A percentile compares a stretch with the other conserved stretches of the same genome.
Evolutionary conservation across 2,113 vertebrate species (phyloP).

Genomic region (Irena cyanogastra): DNA sequence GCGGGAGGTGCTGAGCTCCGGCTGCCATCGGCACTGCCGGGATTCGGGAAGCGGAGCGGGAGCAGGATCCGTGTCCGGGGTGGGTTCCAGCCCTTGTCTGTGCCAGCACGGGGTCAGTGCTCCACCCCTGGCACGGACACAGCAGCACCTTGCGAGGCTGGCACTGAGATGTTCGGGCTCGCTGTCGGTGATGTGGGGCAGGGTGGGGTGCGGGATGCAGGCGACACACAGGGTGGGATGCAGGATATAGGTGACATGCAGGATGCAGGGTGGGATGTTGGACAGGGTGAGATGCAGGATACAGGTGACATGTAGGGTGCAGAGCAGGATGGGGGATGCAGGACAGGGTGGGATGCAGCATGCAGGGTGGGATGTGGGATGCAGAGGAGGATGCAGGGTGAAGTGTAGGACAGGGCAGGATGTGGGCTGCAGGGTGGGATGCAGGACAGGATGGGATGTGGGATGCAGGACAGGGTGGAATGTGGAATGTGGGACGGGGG

Average conservation of each 20-base stretch:
- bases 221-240: no score
- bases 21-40: rapidly evolving
- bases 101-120: neutral
- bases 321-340: neutral
- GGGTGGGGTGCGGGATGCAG: neutral
- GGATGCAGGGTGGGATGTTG: neutral
- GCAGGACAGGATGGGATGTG: neutral
- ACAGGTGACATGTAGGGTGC: neutral
- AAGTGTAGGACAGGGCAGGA: neutral
- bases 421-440: no score
- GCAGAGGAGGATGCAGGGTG: neutral
- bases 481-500: no score
- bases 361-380: neutral
- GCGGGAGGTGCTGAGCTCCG: rapidly evolving
- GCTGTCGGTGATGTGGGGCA: neutral
- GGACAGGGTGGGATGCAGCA: neutral
- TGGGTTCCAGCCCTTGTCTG: rapidly evolving
- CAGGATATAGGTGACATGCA: neutral
- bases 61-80: rapidly evolving
- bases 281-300: neutral
- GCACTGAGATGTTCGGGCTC: rapidly evolving
- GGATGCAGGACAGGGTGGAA: neutral
- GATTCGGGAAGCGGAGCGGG: rapidly evolving
- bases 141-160: rapidly evolving
- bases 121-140: rapidly evolving